Percentiles rank a stretch among this genome's conserved stretches.
Conservation (phyloP, 2,113 vertebrate genomes). For the Bungarus multicinctus region DNA sequence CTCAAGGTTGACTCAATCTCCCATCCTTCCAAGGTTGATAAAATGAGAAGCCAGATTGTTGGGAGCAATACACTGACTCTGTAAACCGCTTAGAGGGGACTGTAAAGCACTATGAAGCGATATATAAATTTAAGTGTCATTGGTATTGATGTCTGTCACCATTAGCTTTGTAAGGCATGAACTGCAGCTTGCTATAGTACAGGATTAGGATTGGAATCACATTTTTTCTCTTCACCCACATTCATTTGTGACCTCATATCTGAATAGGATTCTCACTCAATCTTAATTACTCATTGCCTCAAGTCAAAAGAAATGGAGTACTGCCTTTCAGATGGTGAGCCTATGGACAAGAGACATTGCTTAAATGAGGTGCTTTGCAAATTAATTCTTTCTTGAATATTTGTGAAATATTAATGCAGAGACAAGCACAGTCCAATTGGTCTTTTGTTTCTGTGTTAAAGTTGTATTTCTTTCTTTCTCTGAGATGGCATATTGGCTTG, state of each 20-base stretch:
- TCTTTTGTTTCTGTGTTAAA: neutral
- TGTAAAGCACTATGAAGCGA: neutral
- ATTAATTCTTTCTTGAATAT: neutral
- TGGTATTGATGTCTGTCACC: neutral
- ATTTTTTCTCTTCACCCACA: neutral
- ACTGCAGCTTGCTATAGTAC: neutral
- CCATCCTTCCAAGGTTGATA: neutral
- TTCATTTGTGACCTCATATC: neutral
- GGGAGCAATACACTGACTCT: neutral
- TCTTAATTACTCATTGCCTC: neutral
- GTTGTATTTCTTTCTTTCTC: neutral
- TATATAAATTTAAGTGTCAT: neutral
- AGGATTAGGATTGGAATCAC: neutral
- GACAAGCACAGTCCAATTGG: neutral
- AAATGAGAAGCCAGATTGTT: neutral
- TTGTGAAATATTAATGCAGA: neutral
- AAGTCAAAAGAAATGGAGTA: neutral
- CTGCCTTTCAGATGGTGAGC: neutral
- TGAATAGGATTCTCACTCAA: neutral
- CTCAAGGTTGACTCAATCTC: neutral
- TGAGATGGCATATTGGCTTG: neutral
- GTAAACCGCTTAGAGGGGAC: neutral
- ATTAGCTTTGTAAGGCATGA: neutral
- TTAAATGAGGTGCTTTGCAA: neutral
- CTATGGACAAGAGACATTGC: neutral